Conservation (phyloP, 2,113 vertebrate genomes). For the Gallinago undulata region DNA sequence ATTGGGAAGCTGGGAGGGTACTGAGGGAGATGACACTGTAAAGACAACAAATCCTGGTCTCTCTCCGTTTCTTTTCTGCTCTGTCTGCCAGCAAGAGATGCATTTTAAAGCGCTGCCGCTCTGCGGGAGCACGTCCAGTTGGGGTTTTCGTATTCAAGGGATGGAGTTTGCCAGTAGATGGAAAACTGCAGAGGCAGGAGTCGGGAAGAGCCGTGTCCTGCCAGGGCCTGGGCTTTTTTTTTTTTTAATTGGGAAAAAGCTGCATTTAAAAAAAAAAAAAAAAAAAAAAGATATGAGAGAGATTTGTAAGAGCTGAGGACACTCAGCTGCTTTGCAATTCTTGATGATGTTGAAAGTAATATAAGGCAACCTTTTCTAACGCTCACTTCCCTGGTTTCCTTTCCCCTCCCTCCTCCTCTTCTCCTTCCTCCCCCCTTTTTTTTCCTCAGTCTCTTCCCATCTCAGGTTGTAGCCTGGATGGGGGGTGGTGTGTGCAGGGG, state of each 20-base stretch:
- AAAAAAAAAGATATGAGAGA: background rate
- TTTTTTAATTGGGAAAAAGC: no score
- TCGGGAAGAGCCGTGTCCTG: background rate
- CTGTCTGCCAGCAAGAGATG: background rate
- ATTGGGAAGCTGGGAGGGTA: fast-evolving
- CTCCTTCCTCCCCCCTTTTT: background rate
- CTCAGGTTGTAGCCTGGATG: background rate
- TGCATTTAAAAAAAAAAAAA: fast-evolving
- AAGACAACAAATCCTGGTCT: background rate
- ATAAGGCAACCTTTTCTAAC: background rate
- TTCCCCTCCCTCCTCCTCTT: no score
- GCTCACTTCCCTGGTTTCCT: background rate
- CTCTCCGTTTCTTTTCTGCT: background rate
- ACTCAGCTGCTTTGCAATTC: background rate
- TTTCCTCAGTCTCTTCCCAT: background rate
- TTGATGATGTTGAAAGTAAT: background rate
- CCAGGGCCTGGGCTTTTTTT: background rate
- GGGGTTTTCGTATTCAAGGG: background rate
- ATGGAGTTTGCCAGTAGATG: background rate
- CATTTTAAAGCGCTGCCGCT: fast-evolving
- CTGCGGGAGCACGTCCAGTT: fast-evolving
- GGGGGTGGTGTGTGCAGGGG: background rate
- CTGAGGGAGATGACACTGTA: background rate
- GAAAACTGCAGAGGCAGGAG: background rate
- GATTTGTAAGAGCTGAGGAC: background rate